phyloP scores from a whole-genome alignment of 2,113 vertebrate species.

The Odocoileus hemionus region DNA sequence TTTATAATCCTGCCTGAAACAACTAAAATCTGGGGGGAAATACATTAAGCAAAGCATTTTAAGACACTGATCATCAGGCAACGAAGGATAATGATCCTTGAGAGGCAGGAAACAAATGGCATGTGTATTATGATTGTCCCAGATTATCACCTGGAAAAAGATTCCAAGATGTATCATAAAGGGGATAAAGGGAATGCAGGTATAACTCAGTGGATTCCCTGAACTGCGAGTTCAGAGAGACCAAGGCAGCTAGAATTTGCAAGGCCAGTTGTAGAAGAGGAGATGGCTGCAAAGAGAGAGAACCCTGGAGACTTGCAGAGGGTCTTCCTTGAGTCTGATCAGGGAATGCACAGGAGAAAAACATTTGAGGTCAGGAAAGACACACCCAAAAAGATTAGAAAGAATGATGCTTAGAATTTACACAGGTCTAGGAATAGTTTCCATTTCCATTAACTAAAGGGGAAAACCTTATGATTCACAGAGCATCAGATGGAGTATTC shows the following conservation, averaged over 20 bases:
- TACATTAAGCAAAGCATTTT: neutral
- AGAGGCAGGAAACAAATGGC: neutral
- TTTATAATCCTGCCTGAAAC: neutral
- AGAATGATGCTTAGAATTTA: neutral
- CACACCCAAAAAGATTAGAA: neutral
- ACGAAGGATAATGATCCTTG: neutral
- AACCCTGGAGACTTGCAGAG: neutral
- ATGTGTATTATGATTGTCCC: neutral
- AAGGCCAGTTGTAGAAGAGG: neutral
- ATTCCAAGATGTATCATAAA: neutral
- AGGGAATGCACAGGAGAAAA: neutral
- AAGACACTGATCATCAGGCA: neutral
- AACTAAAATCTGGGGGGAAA: neutral
- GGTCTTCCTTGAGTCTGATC: neutral
- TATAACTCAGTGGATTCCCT: neutral
- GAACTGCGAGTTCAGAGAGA: neutral
- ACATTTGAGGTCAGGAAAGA: neutral
- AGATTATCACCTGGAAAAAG: neutral
- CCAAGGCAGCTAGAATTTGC: neutral
- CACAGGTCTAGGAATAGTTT: neutral
- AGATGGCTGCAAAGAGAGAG: neutral
- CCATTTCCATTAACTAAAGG: neutral
- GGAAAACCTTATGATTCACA: neutral
- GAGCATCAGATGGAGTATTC: neutral
- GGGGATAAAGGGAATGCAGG: neutral